A percentile compares a stretch with the other conserved stretches of the same genome.
phyloP scores from a whole-genome alignment of 2,797 vertebrate genomes.

The Scyliorhinus canicula region DNA sequence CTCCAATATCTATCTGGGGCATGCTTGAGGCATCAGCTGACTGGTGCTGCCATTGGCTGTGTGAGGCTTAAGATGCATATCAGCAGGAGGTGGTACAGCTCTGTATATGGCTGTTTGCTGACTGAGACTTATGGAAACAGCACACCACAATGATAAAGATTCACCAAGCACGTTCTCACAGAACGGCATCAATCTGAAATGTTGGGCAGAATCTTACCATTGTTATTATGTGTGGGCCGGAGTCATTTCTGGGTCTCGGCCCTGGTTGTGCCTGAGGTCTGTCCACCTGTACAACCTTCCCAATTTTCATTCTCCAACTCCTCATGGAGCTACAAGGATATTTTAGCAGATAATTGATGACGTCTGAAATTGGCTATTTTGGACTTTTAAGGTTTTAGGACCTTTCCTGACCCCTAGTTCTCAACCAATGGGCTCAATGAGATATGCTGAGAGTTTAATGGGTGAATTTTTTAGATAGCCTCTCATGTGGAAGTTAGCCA shows the following conservation, averaged over 20 bases:
- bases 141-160: neutral
- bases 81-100: neutral
- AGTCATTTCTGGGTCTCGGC: too few relatives aligned
- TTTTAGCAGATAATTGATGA: too few relatives aligned
- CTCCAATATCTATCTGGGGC: neutral
- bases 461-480: neutral
- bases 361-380: too few relatives aligned
- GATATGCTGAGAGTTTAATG: neutral
- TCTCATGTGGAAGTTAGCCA: neutral
- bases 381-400: neutral
- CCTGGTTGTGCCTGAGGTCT: too few relatives aligned
- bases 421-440: neutral
- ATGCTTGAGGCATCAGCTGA: neutral
- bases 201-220: too few relatives aligned
- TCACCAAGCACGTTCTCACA: neutral
- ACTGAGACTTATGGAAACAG: neutral
- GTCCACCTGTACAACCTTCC: too few relatives aligned
- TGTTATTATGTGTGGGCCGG: too few relatives aligned
- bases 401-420: neutral
- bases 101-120: neutral
- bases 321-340: too few relatives aligned
- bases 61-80: neutral
- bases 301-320: neutral
- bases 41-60: neutral
- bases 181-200: neutral